phyloP scores from a whole-genome alignment of 2,888 invertebrate genomes.

The Lumbricus terrestris region DNA sequence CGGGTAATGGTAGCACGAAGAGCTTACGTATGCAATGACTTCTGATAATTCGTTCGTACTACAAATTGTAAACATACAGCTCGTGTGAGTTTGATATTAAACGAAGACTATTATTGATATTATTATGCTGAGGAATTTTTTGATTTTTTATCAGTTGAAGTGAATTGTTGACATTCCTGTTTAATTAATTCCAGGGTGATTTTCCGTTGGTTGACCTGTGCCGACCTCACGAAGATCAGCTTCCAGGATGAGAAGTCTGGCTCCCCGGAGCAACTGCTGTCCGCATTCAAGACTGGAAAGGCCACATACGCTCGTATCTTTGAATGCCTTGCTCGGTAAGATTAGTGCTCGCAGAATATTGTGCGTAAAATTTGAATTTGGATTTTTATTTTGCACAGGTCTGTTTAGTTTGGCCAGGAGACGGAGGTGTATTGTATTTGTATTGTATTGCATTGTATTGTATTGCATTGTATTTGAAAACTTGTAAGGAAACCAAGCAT shows the following conservation, averaged over 20 bases:
- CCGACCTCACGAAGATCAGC: constrained; percentile 57
- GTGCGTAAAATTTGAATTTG: not conserved
- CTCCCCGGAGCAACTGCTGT: constrained; percentile 56
- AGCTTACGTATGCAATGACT: no score
- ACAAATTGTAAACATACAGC: no score
- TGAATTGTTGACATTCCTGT: not conserved
- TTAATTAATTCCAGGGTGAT: constrained; percentile 49
- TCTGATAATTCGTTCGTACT: no score
- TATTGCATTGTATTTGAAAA: no score
- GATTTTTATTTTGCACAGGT: not conserved
- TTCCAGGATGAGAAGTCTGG: constrained; percentile 52
- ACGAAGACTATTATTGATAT: not conserved
- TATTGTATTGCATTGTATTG: no score
- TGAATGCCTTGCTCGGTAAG: constrained; percentile 56
- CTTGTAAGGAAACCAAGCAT: no score
- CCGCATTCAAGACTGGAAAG: constrained; percentile 57
- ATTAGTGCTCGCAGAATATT: not conserved
- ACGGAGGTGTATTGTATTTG: no score
- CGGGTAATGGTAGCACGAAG: no score
- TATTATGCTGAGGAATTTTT: not conserved
- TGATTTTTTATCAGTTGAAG: not conserved
- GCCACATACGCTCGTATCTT: constrained; percentile 59
- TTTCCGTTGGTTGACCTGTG: constrained; percentile 60
- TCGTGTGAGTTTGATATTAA: no score
- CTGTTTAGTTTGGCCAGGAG: not conserved